Percentiles rank a stretch among this genome's conserved stretches.
Conservation (phyloP, 2,888 invertebrate genomes). For the Lasioglossum marginatum region DNA sequence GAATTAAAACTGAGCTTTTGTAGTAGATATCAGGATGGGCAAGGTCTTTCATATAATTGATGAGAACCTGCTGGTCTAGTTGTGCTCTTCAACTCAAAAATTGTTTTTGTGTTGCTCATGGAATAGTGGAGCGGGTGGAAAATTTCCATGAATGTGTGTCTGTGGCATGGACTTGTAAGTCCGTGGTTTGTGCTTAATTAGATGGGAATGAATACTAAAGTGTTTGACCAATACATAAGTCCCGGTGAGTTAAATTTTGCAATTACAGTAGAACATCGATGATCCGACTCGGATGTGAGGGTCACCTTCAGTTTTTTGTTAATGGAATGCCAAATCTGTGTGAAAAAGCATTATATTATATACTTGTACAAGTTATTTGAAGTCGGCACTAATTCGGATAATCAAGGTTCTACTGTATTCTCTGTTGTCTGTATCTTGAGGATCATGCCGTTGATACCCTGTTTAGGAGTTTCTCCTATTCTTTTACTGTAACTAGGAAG, state of each 20-base stretch:
- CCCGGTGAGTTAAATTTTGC: background rate
- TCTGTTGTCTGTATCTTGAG: background rate
- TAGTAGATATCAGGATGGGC: background rate
- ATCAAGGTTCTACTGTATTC: background rate
- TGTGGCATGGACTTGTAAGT: background rate
- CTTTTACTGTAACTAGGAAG: background rate
- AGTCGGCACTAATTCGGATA: background rate
- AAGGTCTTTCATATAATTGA: background rate
- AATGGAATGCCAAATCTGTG: too few species aligned
- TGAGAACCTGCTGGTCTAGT: background rate
- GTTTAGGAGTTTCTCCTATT: background rate
- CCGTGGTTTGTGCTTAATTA: background rate
- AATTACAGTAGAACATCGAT: background rate
- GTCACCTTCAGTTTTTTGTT: too few species aligned
- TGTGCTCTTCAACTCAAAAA: background rate
- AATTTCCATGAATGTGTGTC: background rate
- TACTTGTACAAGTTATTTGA: background rate
- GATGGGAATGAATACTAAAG: background rate
- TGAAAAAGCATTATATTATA: too few species aligned
- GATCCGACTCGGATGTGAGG: background rate
- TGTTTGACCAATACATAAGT: background rate
- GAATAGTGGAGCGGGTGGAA: background rate
- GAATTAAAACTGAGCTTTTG: background rate
- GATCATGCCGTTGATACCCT: background rate
- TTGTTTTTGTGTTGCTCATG: background rate